Evolutionary conservation across 2,888 invertebrate species (phyloP).

Genomic region (Crioceris asparagi): DNA sequence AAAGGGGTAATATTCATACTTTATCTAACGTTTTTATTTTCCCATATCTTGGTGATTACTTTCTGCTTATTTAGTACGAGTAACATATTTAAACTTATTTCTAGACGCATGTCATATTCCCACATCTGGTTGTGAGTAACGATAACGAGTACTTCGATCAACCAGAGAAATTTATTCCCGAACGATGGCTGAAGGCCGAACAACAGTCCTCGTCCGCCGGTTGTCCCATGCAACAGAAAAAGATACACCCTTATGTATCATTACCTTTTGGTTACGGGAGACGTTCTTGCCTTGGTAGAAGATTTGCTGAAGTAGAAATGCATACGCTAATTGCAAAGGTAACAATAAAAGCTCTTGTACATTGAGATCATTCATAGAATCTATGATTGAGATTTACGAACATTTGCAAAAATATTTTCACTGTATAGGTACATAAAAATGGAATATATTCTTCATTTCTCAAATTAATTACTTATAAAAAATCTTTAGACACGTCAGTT

Average conservation of each 20-base stretch:
- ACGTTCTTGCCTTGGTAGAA: constrained; percentile 65
- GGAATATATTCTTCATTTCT: too few species aligned
- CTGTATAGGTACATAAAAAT: too few species aligned
- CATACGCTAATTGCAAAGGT: constrained; percentile 66
- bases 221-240: constrained; percentile 36
- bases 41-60: too few species aligned
- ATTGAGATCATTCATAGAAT: too few species aligned
- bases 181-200: constrained; percentile 61
- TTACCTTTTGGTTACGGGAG: constrained; percentile 69
- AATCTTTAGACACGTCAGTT: too few species aligned
- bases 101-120: constrained; percentile 70
- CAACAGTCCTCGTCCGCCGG: constrained; percentile 4
- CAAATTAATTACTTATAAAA: too few species aligned
- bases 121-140: constrained; percentile 67
- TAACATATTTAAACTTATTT: too few species aligned
- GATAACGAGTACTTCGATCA: constrained; percentile 60
- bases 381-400: too few species aligned
- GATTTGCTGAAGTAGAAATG: constrained; percentile 73
- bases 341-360: constrained; percentile 12
- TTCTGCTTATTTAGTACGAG: too few species aligned
- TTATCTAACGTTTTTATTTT: too few species aligned
- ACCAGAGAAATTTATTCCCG: constrained; percentile 60
- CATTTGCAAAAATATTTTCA: too few species aligned
- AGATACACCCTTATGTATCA: constrained; percentile 64
- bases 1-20: constrained; percentile 78